Evolutionary conservation across 2,113 vertebrate species (phyloP).

Genomic region (Eubucco bourcierii): DNA sequence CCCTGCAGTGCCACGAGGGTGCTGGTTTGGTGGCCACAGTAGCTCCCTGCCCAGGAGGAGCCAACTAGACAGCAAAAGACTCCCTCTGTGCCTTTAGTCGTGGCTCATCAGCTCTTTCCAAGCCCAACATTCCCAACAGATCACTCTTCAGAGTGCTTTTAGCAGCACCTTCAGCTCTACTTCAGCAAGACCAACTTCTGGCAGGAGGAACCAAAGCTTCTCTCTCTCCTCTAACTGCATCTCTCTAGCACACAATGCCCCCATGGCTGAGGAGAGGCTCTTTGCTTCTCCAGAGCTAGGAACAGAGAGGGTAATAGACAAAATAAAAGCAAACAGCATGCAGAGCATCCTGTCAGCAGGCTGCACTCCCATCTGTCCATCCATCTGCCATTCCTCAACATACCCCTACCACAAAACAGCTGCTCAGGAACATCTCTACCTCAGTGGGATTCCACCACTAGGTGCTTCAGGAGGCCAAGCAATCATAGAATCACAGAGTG

Average conservation of each 20-base stretch:
- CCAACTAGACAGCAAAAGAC: not conserved
- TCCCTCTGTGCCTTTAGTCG: not conserved
- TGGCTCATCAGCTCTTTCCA: not conserved
- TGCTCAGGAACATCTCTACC: not conserved
- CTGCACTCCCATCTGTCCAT: not conserved
- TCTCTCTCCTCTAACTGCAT: not conserved
- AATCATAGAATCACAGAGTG: too few relatives aligned
- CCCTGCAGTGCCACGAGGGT: not conserved
- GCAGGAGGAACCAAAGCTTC: not conserved
- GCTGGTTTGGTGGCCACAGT: not conserved
- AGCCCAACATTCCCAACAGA: not conserved
- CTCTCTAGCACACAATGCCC: not conserved
- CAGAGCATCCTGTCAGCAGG: not conserved
- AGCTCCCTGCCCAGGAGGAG: not conserved
- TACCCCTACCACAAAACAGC: not conserved
- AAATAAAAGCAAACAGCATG: not conserved
- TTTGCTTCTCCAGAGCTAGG: not conserved
- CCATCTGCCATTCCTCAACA: not conserved
- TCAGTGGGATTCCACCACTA: not conserved
- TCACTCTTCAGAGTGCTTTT: not conserved
- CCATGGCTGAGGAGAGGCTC: not conserved
- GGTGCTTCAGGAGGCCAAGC: not conserved
- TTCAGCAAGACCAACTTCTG: not conserved
- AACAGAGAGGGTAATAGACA: not conserved
- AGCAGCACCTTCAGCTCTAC: not conserved